phyloP scores from a whole-genome alignment of 2,888 invertebrate genomes.

The Ptychoptera albimana region DNA sequence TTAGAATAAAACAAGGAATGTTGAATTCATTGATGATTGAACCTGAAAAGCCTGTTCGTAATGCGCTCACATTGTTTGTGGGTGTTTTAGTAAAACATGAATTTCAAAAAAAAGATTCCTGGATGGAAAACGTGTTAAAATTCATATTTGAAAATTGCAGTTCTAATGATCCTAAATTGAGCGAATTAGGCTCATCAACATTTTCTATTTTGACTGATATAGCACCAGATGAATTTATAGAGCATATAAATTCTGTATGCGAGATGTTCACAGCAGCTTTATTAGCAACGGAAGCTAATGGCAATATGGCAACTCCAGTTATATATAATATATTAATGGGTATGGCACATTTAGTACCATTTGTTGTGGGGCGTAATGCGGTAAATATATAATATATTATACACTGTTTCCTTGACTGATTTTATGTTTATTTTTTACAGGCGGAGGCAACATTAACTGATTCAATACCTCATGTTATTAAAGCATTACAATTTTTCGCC shows the following conservation, averaged over 20 bases:
- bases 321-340: slow-evolving; percentile 33
- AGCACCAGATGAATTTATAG: slow-evolving; percentile 49
- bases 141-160: slow-evolving; percentile 24
- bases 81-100: slow-evolving; percentile 59
- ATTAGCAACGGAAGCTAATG: slow-evolving; percentile 20
- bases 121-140: slow-evolving; percentile 24
- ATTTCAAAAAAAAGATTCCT: slow-evolving; percentile 33
- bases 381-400: too few species aligned
- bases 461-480: slow-evolving; percentile 45
- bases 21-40: slow-evolving; percentile 44
- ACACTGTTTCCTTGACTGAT: too few species aligned
- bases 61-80: slow-evolving; percentile 53
- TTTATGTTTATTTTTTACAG: too few species aligned
- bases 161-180: slow-evolving; percentile 22
- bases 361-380: slow-evolving; percentile 40
- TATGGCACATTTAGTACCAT: slow-evolving; percentile 47
- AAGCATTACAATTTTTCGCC: slow-evolving; percentile 41
- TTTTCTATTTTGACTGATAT: slow-evolving; percentile 52
- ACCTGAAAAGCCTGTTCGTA: slow-evolving; percentile 46
- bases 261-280: slow-evolving; percentile 30
- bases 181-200: slow-evolving; percentile 32
- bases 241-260: slow-evolving; percentile 43
- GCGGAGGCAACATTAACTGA: slow-evolving; percentile 37
- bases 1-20: slow-evolving; percentile 42
- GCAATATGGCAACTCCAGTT: slow-evolving; percentile 24